A percentile compares a stretch with the other conserved stretches of the same genome.
phyloP scores from a whole-genome alignment of 2,113 vertebrate genomes.

The Lipotes vexillifer region DNA sequence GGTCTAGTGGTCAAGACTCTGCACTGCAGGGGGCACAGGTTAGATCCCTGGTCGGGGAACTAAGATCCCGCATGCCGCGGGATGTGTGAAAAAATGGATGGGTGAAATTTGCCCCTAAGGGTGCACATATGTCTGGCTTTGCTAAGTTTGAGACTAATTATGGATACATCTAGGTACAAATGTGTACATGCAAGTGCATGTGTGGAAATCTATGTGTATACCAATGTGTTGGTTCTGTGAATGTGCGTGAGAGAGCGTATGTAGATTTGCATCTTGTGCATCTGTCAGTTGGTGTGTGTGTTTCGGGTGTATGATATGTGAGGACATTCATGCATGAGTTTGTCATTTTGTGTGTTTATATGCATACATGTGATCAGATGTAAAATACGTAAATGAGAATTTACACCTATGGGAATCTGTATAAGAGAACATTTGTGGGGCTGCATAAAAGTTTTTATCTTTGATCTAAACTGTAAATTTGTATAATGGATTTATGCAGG shows the following conservation, averaged over 20 bases:
- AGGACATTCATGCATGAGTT: conserved; percentile 31
- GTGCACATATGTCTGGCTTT: neutral
- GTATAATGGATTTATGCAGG: neutral
- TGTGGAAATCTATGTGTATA: neutral
- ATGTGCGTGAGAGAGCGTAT: neutral
- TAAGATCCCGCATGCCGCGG: neutral
- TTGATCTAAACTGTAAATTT: conserved; percentile 3
- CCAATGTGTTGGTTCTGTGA: neutral
- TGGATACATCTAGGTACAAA: neutral
- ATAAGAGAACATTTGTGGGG: neutral
- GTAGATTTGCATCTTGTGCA: neutral
- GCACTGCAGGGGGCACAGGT: neutral
- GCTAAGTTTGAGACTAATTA: neutral
- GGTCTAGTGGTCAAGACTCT: neutral
- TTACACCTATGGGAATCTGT: neutral
- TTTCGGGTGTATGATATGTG: neutral
- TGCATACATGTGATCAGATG: neutral
- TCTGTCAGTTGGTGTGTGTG: conserved; percentile 7
- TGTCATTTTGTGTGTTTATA: neutral
- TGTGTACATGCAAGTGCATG: neutral
- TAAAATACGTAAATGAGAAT: conserved; percentile 39
- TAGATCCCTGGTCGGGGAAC: neutral
- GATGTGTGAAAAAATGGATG: neutral
- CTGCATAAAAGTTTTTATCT: neutral
- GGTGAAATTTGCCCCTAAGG: neutral